These are phyloP conservation scores for Meandrusa payeni DNA, from an alignment of 2,888 invertebrate genomes.

Conservation along the genomic window DNA sequence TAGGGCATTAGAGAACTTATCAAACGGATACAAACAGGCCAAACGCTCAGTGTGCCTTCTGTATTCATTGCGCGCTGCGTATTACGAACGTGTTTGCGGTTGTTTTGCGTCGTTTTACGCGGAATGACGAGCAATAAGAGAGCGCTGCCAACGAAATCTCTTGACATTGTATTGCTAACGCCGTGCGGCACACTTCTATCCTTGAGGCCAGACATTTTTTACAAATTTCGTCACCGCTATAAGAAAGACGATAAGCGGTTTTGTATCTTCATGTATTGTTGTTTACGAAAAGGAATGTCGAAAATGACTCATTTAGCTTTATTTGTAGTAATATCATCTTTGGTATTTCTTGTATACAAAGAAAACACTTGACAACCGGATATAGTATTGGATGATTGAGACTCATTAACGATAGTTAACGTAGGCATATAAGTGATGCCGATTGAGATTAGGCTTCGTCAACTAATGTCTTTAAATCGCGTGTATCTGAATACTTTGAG, in stretches of 20 bases:
- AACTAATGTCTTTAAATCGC: too few species aligned
- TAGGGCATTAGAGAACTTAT: conserved; percentile 30
- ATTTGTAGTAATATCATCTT: not conserved
- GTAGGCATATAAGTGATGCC: too few species aligned
- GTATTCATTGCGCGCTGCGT: conserved; percentile 45
- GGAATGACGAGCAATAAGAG: conserved; percentile 8
- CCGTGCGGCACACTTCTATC: conserved; percentile 36
- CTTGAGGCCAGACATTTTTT: conserved; percentile 49
- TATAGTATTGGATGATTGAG: too few species aligned
- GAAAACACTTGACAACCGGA: too few species aligned
- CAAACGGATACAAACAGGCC: conserved; percentile 43
- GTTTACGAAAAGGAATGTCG: not conserved
- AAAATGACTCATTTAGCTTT: not conserved
- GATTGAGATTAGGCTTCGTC: too few species aligned
- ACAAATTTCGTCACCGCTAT: conserved; percentile 46
- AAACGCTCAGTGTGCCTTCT: conserved; percentile 38
- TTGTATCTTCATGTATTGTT: conserved; percentile 1
- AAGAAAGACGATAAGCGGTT: conserved; percentile 21
- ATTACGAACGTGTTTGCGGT: conserved; percentile 48
- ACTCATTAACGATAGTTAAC: too few species aligned
- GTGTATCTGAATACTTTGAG: too few species aligned
- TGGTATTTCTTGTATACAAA: too few species aligned
- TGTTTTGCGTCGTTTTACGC: conserved; percentile 16
- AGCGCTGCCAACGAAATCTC: conserved; percentile 48
- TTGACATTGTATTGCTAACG: conserved; percentile 68